These are phyloP conservation scores for Bibio marci DNA, from an alignment of 2,888 invertebrate species.

Conservation along the genomic window DNA sequence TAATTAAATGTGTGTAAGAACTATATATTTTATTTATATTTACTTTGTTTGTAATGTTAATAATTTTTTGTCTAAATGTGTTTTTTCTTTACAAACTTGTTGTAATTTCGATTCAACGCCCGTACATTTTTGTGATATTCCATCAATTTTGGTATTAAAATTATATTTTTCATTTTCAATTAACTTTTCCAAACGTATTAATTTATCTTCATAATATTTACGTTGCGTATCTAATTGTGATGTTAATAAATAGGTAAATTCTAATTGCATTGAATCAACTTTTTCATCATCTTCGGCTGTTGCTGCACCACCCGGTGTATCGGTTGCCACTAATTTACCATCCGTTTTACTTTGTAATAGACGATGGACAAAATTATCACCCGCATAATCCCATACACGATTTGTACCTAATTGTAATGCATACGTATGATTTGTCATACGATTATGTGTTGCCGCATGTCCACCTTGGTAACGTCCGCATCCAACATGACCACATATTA, in stretches of 20 bases:
- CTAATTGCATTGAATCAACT: constrained; percentile 84
- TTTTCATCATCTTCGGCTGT: constrained; percentile 52
- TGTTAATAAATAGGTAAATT: constrained; percentile 90
- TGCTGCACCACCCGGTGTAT: constrained; percentile 34
- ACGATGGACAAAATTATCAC: constrained; percentile 79
- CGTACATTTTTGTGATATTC: constrained; percentile 32
- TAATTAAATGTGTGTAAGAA: neutral
- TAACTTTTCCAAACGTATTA: constrained; percentile 37
- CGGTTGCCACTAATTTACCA: constrained; percentile 80
- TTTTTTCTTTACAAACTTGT: constrained; percentile 45
- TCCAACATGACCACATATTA: constrained; percentile 96
- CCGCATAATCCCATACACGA: constrained; percentile 98
- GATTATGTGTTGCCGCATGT: constrained; percentile 91
- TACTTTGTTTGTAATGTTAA: constrained; percentile 42
- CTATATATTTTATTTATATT: constrained; percentile 7
- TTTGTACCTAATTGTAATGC: constrained; percentile 92
- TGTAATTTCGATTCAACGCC: constrained; percentile 33
- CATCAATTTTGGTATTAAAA: constrained; percentile 34
- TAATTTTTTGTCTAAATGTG: constrained; percentile 50
- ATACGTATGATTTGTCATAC: constrained; percentile 91
- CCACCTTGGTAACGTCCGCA: constrained; percentile 90
- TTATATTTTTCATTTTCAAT: constrained; percentile 34
- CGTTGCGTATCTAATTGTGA: constrained; percentile 91
- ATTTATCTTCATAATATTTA: constrained; percentile 72
- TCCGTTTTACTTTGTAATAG: constrained; percentile 92